These are phyloP conservation scores for Lophius americanus DNA, from an alignment of 2,797 vertebrate species.

Conservation along the genomic window DNA sequence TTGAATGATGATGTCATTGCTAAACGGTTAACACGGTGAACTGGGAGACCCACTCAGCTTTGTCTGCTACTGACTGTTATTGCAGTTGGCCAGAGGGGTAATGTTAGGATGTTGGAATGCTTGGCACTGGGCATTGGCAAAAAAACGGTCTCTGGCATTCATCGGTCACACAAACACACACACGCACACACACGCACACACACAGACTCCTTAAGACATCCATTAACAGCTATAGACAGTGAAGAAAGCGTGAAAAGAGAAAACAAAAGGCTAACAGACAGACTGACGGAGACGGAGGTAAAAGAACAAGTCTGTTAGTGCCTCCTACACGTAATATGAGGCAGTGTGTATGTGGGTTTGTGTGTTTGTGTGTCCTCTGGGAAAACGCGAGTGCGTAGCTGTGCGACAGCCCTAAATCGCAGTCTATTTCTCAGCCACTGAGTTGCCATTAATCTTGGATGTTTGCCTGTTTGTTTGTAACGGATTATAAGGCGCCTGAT, in stretches of 20 bases:
- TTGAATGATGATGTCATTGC: constrained; percentile 51
- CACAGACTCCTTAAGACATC: neutral
- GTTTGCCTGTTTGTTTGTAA: constrained; percentile 73
- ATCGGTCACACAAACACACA: too few species aligned
- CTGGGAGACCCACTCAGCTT: constrained; percentile 33
- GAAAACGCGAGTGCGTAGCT: constrained; percentile 36
- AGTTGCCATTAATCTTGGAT: constrained; percentile 67
- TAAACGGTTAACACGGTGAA: constrained; percentile 42
- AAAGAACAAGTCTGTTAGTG: constrained; percentile 54
- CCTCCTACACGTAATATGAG: constrained; percentile 33
- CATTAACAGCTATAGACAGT: constrained; percentile 25
- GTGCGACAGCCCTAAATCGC: constrained; percentile 51
- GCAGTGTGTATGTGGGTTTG: constrained; percentile 12
- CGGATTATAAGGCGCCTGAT: constrained; percentile 65
- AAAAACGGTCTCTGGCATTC: constrained; percentile 44
- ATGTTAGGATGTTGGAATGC: constrained; percentile 48
- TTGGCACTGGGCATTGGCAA: constrained; percentile 36
- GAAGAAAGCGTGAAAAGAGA: constrained; percentile 17
- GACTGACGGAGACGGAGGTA: constrained; percentile 47
- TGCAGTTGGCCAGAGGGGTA: constrained; percentile 57
- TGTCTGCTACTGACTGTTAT: constrained; percentile 64
- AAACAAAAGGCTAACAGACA: constrained; percentile 52
- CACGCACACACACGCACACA: too few species aligned
- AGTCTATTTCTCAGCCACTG: constrained; percentile 56
- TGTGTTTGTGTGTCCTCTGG: constrained; percentile 26